Base-by-base conservation (phyloP, 2,113 vertebrate species). In the Phaetusa simplex region DNA sequence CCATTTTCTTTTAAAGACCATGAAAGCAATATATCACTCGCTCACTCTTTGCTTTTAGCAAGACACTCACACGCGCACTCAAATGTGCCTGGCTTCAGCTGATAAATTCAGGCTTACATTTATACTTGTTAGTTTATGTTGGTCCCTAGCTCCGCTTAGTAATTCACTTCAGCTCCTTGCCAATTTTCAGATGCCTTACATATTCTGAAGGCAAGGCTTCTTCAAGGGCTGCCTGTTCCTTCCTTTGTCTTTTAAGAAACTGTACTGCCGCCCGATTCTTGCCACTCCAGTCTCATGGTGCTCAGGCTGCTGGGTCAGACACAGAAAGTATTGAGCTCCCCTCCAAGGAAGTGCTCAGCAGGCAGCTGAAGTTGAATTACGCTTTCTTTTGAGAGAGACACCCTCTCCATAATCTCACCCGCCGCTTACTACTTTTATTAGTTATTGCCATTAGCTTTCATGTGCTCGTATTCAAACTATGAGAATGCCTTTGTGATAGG, bases 21-120 rank as follows among this genome's bases (percentile, higher is more conserved):
- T 91, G 91, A 92, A 85, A 96, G 91, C 17, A 6, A 76, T 38
- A 0, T 9, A 92, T 72, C 80, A 22, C n/a, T 71, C 14, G 4
- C 69, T 92, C 23, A 29, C 55, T 64, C 58, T n/a, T 20, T 18
- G 83, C 94, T 97, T 92, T 93, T 17, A 90, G 76, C 61, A 59
- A 76, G 42, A 82, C 82, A 73, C 43, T 73, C 59, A n/a, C 61
- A 52, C 18, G n/a, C 50, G 19, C 42, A 34, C 11, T 40, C 40
- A 72, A 43, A 49, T 0, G 20, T 82, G 95, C 59, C 95, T 96
- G 95, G 64, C 64, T 93, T 67, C 17, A 90, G 90, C 92, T 91
- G 92, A 95, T 96, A 95, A 97, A 84, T 65, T 59, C 82, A 43
- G 47, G 20, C 38, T 67, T 43, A 36, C 29, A 58, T 74, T 92